Evolutionary conservation across 2,888 invertebrate species (phyloP).

Genomic region (Rhagonycha lutea): DNA sequence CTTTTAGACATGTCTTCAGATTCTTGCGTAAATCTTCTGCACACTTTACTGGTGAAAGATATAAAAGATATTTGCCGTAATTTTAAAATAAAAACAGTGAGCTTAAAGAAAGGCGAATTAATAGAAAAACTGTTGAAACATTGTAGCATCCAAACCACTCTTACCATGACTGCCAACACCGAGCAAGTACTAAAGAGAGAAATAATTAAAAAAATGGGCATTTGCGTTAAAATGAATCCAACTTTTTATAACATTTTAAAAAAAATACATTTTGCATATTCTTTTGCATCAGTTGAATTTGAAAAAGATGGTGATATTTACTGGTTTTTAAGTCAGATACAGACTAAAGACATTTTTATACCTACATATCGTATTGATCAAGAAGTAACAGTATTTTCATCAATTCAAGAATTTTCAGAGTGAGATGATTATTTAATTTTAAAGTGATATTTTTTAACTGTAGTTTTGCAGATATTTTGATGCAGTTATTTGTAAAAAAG

Average conservation of each 20-base stretch:
- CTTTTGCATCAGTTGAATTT: slow-evolving; percentile 41
- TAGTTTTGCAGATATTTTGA: slow-evolving; percentile 22
- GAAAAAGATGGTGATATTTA: slow-evolving; percentile 38
- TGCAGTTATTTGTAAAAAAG: slow-evolving; percentile 23
- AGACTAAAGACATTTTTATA: slow-evolving; percentile 34
- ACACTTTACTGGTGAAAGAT: slow-evolving; percentile 25
- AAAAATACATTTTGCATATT: slow-evolving; percentile 42
- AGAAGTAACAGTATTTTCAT: slow-evolving; percentile 39
- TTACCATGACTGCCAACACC: slow-evolving; percentile 38
- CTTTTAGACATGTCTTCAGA: slow-evolving; percentile 34
- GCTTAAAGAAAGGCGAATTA: slow-evolving; percentile 27
- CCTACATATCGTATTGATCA: slow-evolving; percentile 37
- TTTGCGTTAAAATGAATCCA: slow-evolving; percentile 40
- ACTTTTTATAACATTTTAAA: slow-evolving; percentile 36
- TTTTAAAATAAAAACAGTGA: slow-evolving; percentile 27
- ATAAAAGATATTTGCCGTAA: slow-evolving; percentile 30
- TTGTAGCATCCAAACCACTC: slow-evolving; percentile 40
- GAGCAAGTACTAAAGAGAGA: slow-evolving; percentile 39
- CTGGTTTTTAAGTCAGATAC: slow-evolving; percentile 32
- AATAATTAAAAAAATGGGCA: slow-evolving; percentile 40
- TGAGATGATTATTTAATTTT: slow-evolving; percentile 25
- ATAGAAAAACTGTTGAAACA: slow-evolving; percentile 35
- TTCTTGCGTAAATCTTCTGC: slow-evolving; percentile 25
- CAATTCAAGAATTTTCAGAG: slow-evolving; percentile 39
- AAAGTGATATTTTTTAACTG: no score